Evolutionary conservation across 2,888 invertebrate genomes (phyloP).

Genomic region (Serrognathus titanus): DNA sequence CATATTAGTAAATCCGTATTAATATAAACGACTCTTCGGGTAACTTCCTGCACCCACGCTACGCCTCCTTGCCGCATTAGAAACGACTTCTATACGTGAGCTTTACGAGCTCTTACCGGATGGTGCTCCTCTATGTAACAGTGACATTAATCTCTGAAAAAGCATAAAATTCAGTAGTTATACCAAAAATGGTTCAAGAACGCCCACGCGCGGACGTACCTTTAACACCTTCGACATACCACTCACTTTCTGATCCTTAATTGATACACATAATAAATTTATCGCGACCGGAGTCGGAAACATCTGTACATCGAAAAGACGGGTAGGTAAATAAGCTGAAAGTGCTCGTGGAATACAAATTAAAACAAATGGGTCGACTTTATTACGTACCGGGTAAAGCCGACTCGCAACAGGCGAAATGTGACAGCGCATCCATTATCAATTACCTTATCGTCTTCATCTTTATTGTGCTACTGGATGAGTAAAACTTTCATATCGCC

Average conservation of each 20-base stretch:
- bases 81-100: constrained; percentile 11
- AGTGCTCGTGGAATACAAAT: too few species aligned
- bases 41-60: constrained; percentile 19
- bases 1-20: constrained; percentile 14
- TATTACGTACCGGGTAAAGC: not conserved
- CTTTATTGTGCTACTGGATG: constrained; percentile 21
- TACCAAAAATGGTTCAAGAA: constrained; percentile 10
- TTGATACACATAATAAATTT: constrained; percentile 5
- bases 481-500: constrained; percentile 4
- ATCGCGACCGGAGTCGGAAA: too few species aligned
- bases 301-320: too few species aligned
- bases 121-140: constrained; percentile 9
- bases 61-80: not conserved
- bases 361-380: too few species aligned
- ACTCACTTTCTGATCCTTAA: constrained; percentile 10
- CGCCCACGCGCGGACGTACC: constrained; percentile 2
- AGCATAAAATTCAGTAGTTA: constrained; percentile 19
- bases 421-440: constrained; percentile 26
- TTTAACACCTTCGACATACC: not conserved
- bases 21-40: constrained; percentile 11
- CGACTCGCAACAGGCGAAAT: constrained; percentile 16
- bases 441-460: constrained; percentile 24
- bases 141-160: constrained; percentile 16
- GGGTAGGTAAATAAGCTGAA: too few species aligned
- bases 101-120: constrained; percentile 13